phyloP scores from a whole-genome alignment of 2,888 invertebrate genomes.

The Acanthosepion pharaonis region DNA sequence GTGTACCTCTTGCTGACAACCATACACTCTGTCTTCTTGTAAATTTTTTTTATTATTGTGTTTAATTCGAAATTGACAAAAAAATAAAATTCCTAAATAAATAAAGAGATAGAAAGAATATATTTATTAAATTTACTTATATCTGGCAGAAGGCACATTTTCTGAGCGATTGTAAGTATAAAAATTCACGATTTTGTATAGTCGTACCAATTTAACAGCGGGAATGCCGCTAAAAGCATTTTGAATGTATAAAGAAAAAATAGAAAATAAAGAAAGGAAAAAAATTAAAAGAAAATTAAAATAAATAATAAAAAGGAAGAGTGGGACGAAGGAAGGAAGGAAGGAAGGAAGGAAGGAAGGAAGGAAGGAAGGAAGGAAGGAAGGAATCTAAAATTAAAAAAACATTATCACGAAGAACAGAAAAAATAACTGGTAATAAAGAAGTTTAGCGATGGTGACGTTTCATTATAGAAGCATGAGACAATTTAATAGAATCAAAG shows the following conservation, averaged over 20 bases:
- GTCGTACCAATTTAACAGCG: neutral
- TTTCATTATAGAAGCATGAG: constrained; percentile 13
- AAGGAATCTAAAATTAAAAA: neutral
- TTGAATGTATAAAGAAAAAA: neutral
- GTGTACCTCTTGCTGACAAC: too few species aligned
- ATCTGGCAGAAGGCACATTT: too few species aligned
- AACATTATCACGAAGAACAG: neutral
- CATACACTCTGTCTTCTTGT: too few species aligned
- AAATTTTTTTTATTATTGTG: too few species aligned
- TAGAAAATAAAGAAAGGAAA: too few species aligned
- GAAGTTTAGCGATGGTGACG: neutral
- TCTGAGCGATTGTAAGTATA: neutral
- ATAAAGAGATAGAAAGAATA: too few species aligned
- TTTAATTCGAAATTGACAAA: too few species aligned
- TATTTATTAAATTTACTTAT: too few species aligned
- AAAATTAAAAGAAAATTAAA: too few species aligned
- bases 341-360: neutral
- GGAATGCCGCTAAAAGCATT: neutral
- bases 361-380: neutral
- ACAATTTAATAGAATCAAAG: neutral
- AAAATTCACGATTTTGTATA: neutral
- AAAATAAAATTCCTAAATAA: too few species aligned
- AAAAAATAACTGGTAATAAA: neutral
- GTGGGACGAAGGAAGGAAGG: too few species aligned
- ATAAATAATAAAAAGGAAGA: too few species aligned